Evolutionary conservation across 2,888 invertebrate species (phyloP), one percentile per base, ranked within the genome.

Genomic region (Polymixis lichenea): DNA sequence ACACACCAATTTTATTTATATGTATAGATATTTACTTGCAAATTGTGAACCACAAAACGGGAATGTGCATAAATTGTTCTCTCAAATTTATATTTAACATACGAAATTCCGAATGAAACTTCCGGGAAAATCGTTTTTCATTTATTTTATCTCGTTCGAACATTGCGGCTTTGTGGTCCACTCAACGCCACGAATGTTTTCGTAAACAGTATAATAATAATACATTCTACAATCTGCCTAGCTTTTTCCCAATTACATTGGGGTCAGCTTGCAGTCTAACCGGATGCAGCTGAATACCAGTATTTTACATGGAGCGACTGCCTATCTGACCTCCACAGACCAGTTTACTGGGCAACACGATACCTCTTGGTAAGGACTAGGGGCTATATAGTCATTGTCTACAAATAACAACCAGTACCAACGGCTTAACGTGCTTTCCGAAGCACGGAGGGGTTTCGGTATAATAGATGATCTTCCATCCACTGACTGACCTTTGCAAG

Each of bases 101-200:
- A 38, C 32, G 19, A 49, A 60, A n/a, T 1, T 13, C 13, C 1
- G 4, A 28, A 43, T 61, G 25, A 61, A 53, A 77, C 32, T n/a
- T 76, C 53, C 22, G 6, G 46, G 19, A 17, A 61, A 61, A 67
- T 38, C 0, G 25, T 19, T 53, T 53, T 76, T 67, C n/a, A 77
- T 76, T 76, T 76, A 32, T 65, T 66, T 67, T 53, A 77, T 58
- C 25, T 46, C 77, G 22, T 53, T 22, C 17, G n/a, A 7, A 68
- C 28, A 46, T 61, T 46, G 13, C 76, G 43, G 56, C n/a, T 53
- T n/a, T 75, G 64, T 38, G 64, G 55, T 58, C 17, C 51, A 61
- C 28, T 15, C 60, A n/a, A 61, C 28, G 43, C 53, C 61, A n/a
- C 46, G 4, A 62, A 22, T n/a, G 9, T 17, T 11, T 62, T 55